Percentiles rank a stretch among this genome's conserved stretches.
These are phyloP conservation scores for Zosterops borbonicus DNA, from an alignment of 2,113 vertebrate genomes.

Conservation along the genomic window DNA sequence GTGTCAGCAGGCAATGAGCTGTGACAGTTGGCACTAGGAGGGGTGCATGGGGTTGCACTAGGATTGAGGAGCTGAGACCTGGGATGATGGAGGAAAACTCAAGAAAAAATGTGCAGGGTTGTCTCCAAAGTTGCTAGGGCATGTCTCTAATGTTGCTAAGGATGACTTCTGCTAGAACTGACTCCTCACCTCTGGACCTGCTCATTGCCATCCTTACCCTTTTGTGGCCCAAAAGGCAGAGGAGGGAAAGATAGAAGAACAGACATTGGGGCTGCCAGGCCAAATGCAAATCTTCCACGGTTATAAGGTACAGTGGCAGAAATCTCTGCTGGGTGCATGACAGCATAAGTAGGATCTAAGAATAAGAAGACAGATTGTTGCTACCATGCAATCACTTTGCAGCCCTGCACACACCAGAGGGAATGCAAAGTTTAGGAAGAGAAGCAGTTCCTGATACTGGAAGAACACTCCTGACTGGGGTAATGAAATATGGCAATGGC, in stretches of 20 bases:
- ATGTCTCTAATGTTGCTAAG: neutral
- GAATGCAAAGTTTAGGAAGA: neutral
- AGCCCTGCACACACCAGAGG: neutral
- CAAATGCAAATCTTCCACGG: neutral
- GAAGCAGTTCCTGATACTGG: neutral
- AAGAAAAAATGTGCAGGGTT: neutral
- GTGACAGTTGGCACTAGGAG: fast-evolving
- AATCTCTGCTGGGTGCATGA: neutral
- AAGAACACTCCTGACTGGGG: neutral
- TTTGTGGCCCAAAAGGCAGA: neutral
- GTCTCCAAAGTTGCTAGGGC: neutral
- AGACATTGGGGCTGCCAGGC: fast-evolving
- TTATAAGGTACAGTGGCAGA: neutral
- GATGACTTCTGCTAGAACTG: neutral
- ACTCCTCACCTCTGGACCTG: neutral
- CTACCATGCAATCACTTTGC: neutral
- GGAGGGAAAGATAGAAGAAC: no score
- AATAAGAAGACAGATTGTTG: neutral
- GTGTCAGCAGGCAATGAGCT: neutral
- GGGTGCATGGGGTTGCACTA: no score
- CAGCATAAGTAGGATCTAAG: neutral
- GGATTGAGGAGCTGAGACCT: neutral
- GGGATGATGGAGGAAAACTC: neutral
- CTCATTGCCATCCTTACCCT: neutral
- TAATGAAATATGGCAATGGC: neutral